These are phyloP conservation scores for Melanophora roralis DNA, from an alignment of 2,888 invertebrate genomes.

Conservation along the genomic window DNA sequence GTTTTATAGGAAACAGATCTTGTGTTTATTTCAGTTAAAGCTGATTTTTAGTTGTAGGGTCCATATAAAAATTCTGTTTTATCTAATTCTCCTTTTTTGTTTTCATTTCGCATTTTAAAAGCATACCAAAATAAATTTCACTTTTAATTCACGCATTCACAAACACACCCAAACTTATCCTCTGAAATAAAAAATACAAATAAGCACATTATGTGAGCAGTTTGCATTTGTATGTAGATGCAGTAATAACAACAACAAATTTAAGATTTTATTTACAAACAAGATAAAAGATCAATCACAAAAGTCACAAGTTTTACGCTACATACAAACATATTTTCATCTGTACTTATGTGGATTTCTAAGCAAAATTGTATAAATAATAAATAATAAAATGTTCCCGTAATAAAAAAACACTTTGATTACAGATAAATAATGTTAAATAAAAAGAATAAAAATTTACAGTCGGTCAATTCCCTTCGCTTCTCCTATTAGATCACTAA, in stretches of 20 bases:
- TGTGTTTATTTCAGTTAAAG: constrained; percentile 28
- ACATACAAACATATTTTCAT: not conserved
- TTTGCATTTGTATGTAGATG: constrained; percentile 18
- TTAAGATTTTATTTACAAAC: constrained; percentile 52
- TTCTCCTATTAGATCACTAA: too few species aligned
- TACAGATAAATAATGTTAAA: too few species aligned
- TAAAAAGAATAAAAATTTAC: too few species aligned
- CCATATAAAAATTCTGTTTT: not conserved
- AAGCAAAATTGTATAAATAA: not conserved
- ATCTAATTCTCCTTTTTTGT: constrained; percentile 15
- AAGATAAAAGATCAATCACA: constrained; percentile 60
- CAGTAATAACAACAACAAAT: constrained; percentile 10
- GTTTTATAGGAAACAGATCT: constrained; percentile 4
- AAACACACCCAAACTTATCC: not conserved
- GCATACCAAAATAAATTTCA: constrained; percentile 50
- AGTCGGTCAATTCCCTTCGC: too few species aligned
- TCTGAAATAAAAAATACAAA: constrained; percentile 30
- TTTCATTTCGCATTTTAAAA: constrained; percentile 10
- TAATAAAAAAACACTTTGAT: not conserved
- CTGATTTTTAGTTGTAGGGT: not conserved
- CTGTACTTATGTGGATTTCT: not conserved
- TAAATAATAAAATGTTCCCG: too few species aligned
- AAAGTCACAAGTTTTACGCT: constrained; percentile 57
- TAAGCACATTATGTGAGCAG: constrained; percentile 4
- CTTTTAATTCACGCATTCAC: constrained; percentile 46